Conservation (phyloP, 2,113 vertebrate species). For the Dipodomys ordii region DNA sequence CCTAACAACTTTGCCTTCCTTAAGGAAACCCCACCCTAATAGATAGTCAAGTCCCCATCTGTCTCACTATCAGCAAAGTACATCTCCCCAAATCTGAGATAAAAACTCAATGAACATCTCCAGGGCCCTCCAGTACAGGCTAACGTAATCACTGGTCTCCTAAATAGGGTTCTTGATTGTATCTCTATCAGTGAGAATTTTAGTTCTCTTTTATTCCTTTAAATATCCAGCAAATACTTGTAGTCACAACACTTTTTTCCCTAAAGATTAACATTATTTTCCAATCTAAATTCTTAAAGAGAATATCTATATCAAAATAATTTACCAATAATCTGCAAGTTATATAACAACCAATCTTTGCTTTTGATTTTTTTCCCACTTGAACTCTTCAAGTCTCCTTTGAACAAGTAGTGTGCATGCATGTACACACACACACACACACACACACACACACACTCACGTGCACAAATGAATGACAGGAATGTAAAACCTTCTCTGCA, state of each 20-base stretch:
- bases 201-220: not conserved
- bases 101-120: not conserved
- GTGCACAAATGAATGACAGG: not conserved
- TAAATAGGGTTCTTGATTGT: not conserved
- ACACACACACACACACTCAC: no score
- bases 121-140: no score
- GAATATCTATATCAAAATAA: no score
- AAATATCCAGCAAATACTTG: not conserved
- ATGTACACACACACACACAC: no score
- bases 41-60: not conserved
- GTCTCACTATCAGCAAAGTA: not conserved
- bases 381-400: not conserved
- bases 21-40: not conserved
- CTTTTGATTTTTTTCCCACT: not conserved
- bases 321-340: not conserved
- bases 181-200: not conserved
- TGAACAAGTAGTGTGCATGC: not conserved
- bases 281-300: slow-evolving; percentile 25
- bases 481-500: not conserved
- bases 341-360: not conserved
- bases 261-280: not conserved
- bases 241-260: not conserved
- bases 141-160: no score
- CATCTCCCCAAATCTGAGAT: not conserved
- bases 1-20: not conserved